phyloP scores from a whole-genome alignment of 1,140 invertebrate species.

The Antheraea mylitta region DNA sequence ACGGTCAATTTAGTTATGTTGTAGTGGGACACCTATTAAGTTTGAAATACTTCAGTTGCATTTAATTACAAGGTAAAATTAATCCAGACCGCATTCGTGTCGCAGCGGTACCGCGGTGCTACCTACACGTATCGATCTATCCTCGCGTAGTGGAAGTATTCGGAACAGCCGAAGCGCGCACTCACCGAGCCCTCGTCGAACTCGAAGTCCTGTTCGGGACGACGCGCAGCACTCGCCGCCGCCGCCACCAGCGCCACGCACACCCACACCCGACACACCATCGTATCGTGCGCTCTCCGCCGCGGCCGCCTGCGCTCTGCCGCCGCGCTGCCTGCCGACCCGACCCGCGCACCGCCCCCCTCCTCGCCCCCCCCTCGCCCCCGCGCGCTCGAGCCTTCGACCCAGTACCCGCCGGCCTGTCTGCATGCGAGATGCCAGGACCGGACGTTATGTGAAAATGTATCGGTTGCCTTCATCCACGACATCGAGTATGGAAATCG shows the following conservation, averaged over 20 bases:
- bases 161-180: too few relatives aligned
- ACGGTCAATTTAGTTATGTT: too few relatives aligned
- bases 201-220: conserved; percentile 66
- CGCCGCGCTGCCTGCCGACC: neutral
- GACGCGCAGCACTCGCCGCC: conserved; percentile 33
- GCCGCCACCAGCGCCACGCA: conserved; percentile 30
- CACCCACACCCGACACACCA: conserved; percentile 26
- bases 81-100: too few relatives aligned
- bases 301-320: neutral
- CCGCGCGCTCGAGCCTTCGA: neutral
- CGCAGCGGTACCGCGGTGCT: neutral
- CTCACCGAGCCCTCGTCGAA: conserved; percentile 66
- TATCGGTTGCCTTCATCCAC: too few relatives aligned
- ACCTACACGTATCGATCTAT: neutral
- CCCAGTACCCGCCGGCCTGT: neutral
- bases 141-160: neutral
- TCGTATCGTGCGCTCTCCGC: conserved; percentile 10
- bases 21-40: too few relatives aligned
- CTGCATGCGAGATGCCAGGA: too few relatives aligned
- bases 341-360: neutral
- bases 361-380: neutral
- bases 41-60: too few relatives aligned
- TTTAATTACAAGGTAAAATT: too few relatives aligned
- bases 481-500: too few relatives aligned
- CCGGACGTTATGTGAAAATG: too few relatives aligned